Conservation (phyloP, 2,113 vertebrate genomes). For the Dunckerocampus dactyliophorus region DNA sequence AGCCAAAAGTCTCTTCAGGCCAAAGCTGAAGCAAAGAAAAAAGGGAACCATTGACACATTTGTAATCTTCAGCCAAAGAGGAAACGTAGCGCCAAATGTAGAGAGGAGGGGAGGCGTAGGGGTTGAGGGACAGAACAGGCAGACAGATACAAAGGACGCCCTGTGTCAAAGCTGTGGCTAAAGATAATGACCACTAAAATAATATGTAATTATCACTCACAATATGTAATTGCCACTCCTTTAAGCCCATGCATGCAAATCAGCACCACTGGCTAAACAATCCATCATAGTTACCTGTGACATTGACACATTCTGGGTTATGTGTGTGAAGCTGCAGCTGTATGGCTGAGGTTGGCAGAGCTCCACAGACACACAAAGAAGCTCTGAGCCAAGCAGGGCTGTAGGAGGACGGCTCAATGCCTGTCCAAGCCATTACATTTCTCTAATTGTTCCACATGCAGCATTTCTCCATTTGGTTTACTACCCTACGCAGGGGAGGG, state of each 20-base stretch:
- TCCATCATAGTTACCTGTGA: constrained; percentile 35
- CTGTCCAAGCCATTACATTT: constrained; percentile 48
- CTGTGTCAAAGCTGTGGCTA: constrained; percentile 52
- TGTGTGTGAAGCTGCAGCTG: constrained; percentile 43
- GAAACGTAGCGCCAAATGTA: constrained; percentile 54
- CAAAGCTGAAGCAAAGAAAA: constrained; percentile 37
- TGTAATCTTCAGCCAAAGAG: constrained; percentile 60
- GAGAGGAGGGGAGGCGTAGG: constrained; percentile 35
- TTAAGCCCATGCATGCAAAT: constrained; percentile 29
- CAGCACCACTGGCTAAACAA: constrained; percentile 34
- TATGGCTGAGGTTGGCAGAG: constrained; percentile 39
- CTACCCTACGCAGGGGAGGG: background rate
- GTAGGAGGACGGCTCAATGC: constrained; percentile 53
- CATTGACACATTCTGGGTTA: constrained; percentile 49
- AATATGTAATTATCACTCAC: constrained; percentile 43
- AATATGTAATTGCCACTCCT: constrained; percentile 16
- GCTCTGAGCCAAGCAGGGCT: constrained; percentile 51
- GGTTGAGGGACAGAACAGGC: constrained; percentile 42
- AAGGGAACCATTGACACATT: constrained; percentile 55
- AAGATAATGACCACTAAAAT: constrained; percentile 63
- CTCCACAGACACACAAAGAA: constrained; percentile 61
- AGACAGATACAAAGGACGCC: constrained; percentile 59
- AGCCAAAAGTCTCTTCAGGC: constrained; percentile 39
- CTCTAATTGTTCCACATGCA: constrained; percentile 45
- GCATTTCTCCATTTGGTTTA: constrained; percentile 44